Evolutionary conservation across 2,888 invertebrate genomes (phyloP).

Genomic region (Cistogaster globosa): DNA sequence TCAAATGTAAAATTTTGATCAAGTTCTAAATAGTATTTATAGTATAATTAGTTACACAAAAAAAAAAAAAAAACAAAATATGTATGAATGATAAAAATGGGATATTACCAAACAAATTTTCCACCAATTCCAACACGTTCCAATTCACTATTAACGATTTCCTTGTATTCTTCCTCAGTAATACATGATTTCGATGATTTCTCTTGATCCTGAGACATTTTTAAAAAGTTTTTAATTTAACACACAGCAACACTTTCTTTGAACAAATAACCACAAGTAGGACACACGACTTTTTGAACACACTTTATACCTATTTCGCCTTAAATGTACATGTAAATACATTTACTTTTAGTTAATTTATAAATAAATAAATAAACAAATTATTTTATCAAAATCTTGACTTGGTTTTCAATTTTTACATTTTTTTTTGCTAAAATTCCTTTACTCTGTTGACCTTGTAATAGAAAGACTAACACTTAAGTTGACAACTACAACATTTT

Average conservation of each 20-base stretch:
- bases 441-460: neutral
- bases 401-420: neutral
- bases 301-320: constrained; percentile 9
- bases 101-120: constrained; percentile 80
- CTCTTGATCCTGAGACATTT: constrained; percentile 67
- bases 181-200: constrained; percentile 78
- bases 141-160: constrained; percentile 80
- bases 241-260: constrained; percentile 18
- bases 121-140: constrained; percentile 81
- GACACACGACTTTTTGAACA: neutral
- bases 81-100: too few relatives aligned
- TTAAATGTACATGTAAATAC: neutral
- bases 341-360: too few relatives aligned
- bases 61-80: too few relatives aligned
- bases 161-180: constrained; percentile 81
- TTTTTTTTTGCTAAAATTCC: neutral
- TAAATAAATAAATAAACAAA: too few relatives aligned
- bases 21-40: constrained; percentile 30
- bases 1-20: neutral
- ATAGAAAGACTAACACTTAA: neutral
- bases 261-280: neutral
- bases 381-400: too few relatives aligned
- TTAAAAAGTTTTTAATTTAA: constrained; percentile 25
- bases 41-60: too few relatives aligned
- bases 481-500: constrained; percentile 13